Base-by-base conservation (phyloP, 1,140 invertebrate genomes). In the Psilanteris sp. region DNA sequence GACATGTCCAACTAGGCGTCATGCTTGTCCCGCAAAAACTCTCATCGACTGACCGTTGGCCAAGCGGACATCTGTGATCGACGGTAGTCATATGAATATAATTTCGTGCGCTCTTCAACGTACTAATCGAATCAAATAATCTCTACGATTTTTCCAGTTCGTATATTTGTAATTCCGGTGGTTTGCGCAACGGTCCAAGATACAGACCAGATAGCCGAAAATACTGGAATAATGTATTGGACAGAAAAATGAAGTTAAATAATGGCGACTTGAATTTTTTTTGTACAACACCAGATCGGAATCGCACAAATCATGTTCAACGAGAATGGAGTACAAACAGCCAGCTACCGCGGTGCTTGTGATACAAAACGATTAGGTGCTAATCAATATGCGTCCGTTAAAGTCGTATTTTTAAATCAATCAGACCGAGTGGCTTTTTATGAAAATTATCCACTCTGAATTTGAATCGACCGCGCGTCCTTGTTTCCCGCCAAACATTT, bases 1-100 rank as follows among this genome's bases (percentile, higher is more conserved):
- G 81, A 81, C 80, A 52, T 79, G 46, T 80, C 55, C 73, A 71
- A 76, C 77, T 50, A 59, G 73, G 73, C 76, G 61, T 73, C 50
- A 46, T 20, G 36, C 43, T 36, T 37, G 36, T 52, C 10, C 20
- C 36, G 39, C 29, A 62, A 75, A 77, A 74, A 68, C 43, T 44
- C 36, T 34, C 48, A 20, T 62, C 62, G 29, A 50, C 66, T 67
- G 55, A 74, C 77, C 59, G 55, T 71, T 57, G 61, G 46, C 67
- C 68, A 62, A 24, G 26, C 54, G 52, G 34, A 37, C 55, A 72
- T 71, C 64, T 62, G 68, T 59, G 39, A 46, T 61, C 37, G 46
- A 52, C 44, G 62, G 57, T 52, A 77, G 67, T 39, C 43, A 54
- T 55, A 79, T 70, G 62, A 77, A 72, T n/a, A n/a, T 74, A 77